Evolutionary conservation across 2,113 vertebrate species (phyloP).

Genomic region (Prolemur simus): DNA sequence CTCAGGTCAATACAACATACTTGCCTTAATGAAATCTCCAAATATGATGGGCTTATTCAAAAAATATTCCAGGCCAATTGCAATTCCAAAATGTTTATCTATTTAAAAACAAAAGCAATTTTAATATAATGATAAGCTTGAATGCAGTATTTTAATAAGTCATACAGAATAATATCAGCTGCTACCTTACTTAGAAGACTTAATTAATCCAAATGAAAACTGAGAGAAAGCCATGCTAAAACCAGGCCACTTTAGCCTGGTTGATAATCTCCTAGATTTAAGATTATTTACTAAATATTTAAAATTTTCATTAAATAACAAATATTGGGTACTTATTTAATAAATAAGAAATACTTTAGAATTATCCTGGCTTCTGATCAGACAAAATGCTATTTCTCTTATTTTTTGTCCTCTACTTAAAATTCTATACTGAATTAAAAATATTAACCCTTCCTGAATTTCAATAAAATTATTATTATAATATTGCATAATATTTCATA

Average conservation of each 20-base stretch:
- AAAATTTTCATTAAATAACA: conserved; percentile 9
- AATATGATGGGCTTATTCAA: conserved; percentile 88
- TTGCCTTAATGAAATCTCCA: conserved; percentile 91
- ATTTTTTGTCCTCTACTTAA: conserved; percentile 1
- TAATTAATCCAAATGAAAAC: neutral
- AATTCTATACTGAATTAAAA: conserved; percentile 5
- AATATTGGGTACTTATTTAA: neutral
- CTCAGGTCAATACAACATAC: neutral
- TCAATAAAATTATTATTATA: conserved; percentile 10
- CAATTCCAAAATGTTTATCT: conserved; percentile 90
- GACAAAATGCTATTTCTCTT: neutral
- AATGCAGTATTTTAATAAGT: neutral
- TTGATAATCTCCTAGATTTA: conserved; percentile 8
- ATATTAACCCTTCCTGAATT: neutral
- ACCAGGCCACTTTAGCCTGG: neutral
- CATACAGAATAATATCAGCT: neutral
- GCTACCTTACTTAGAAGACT: neutral
- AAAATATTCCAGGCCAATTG: conserved; percentile 86
- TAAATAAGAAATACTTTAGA: neutral
- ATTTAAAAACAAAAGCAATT: conserved; percentile 32
- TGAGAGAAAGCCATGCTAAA: conserved; percentile 2
- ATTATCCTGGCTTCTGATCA: neutral
- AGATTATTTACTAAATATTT: conserved; percentile 2
- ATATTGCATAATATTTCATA: neutral
- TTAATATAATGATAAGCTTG: neutral